Conservation (phyloP, 1,140 invertebrate species). For the Zaprionus inermis region DNA sequence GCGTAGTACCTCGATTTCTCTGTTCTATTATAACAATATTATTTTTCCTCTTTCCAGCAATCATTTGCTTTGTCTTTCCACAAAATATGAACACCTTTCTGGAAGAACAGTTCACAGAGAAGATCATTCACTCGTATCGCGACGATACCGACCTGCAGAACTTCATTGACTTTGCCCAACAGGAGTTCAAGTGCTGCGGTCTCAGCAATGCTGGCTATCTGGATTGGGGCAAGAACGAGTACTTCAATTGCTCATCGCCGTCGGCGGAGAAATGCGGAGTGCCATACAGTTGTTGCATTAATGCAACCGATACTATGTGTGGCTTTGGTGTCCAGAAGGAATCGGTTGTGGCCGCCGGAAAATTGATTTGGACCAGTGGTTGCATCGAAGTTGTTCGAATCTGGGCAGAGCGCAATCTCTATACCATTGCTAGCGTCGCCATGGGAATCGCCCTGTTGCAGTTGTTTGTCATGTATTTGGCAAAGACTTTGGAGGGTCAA, state of each 20-base stretch:
- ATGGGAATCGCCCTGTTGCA: slow-evolving; percentile 92
- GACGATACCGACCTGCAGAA: slow-evolving; percentile 96
- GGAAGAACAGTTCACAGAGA: slow-evolving; percentile 93
- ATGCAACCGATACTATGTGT: slow-evolving; percentile 96
- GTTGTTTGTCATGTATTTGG: slow-evolving; percentile 94
- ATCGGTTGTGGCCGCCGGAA: slow-evolving; percentile 92
- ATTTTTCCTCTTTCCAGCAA: slow-evolving; percentile 85
- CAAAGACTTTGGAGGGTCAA: slow-evolving; percentile 95
- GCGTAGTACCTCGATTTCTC: slow-evolving; percentile 1
- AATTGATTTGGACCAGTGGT: slow-evolving; percentile 94
- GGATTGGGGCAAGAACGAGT: slow-evolving; percentile 97
- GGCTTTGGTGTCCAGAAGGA: slow-evolving; percentile 93
- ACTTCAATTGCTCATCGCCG: slow-evolving; percentile 96
- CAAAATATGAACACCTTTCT: slow-evolving; percentile 92
- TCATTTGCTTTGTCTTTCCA: slow-evolving; percentile 96
- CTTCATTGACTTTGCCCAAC: slow-evolving; percentile 96
- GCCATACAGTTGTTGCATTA: slow-evolving; percentile 97
- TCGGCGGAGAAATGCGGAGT: slow-evolving; percentile 95
- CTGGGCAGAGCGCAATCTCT: slow-evolving; percentile 94
- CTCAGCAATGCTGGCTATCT: slow-evolving; percentile 94
- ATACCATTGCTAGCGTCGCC: slow-evolving; percentile 94
- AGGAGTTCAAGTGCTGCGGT: slow-evolving; percentile 97
- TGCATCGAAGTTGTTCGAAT: slow-evolving; percentile 94
- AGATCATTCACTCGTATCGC: slow-evolving; percentile 92
- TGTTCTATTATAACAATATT: neutral